phyloP scores from a whole-genome alignment of 37 sponge, comb jelly and placozoan species.

The Aphrocallistes beatrix region DNA sequence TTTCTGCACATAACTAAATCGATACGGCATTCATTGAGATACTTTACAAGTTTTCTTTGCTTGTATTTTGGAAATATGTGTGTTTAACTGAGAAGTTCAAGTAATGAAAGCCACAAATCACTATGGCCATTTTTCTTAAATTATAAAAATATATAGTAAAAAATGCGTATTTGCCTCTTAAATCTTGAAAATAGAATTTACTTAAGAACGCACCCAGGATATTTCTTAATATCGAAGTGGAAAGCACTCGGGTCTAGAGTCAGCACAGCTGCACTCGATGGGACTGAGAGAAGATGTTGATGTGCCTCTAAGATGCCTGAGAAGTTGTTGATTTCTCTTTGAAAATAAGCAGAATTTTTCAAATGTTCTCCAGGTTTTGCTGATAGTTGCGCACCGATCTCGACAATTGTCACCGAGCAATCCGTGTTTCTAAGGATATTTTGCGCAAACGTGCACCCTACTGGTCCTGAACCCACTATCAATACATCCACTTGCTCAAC shows the following conservation, averaged over 20 bases:
- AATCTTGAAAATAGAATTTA: not conserved
- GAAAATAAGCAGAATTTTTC: conserved; percentile 37
- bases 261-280: conserved; percentile 24
- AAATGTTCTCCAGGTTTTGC: conserved; percentile 29
- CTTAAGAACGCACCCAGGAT: conserved; percentile 12
- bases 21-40: too few relatives aligned
- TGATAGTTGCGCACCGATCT: conserved; percentile 37
- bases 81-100: too few relatives aligned
- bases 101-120: too few relatives aligned
- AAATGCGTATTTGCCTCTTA: not conserved
- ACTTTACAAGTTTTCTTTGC: too few relatives aligned
- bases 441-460: conserved; percentile 37
- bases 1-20: conserved; percentile 25
- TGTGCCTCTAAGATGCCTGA: conserved; percentile 26
- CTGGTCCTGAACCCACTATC: conserved; percentile 33
- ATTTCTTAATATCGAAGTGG: not conserved
- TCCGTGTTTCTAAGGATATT: conserved; percentile 21
- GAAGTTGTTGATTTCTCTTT: conserved; percentile 24
- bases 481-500: conserved; percentile 22
- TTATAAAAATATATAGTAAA: not conserved
- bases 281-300: conserved; percentile 25
- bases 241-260: conserved; percentile 31
- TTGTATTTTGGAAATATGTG: too few relatives aligned
- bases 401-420: conserved; percentile 30
- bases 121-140: too few relatives aligned